A percentile compares a stretch with the other conserved stretches of the same genome.
Conservation (phyloP, 2,113 vertebrate species). For the Syngnathoides biaculeatus region DNA sequence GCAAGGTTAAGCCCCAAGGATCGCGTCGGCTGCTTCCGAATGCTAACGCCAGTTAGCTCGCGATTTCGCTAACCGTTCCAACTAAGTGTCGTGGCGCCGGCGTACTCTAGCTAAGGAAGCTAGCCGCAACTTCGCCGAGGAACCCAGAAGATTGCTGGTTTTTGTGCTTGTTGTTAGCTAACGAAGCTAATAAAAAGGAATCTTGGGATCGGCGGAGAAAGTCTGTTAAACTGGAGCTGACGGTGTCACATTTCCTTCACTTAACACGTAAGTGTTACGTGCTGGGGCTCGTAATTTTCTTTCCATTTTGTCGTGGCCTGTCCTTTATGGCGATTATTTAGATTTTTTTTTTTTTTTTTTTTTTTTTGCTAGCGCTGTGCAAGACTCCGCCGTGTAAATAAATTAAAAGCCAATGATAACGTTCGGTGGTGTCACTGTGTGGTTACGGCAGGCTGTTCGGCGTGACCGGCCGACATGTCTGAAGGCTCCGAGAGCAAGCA, state of each 20-base stretch:
- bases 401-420: not conserved
- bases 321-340: constrained; percentile 2
- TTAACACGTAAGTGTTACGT: constrained; percentile 43
- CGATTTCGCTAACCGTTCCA: not conserved
- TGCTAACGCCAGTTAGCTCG: not conserved
- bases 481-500: constrained; percentile 72
- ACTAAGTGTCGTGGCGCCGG: not conserved
- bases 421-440: not conserved
- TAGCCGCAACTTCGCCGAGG: constrained; percentile 23
- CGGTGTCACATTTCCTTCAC: constrained; percentile 29
- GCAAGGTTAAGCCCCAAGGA: constrained; percentile 13
- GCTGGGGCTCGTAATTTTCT: not conserved
- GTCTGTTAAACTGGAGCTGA: constrained; percentile 53
- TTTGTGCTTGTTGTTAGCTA: not conserved
- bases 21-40: constrained; percentile 1
- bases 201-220: not conserved
- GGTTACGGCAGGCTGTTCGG: constrained; percentile 43
- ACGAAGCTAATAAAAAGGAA: constrained; percentile 7
- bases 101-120: constrained; percentile 24
- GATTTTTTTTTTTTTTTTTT: not conserved
- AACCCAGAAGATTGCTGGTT: not conserved
- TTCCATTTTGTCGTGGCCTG: not conserved
- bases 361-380: not conserved
- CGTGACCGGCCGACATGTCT: constrained; percentile 68
- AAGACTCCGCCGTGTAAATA: not conserved